These are phyloP conservation scores for Tipula confusa DNA, from an alignment of 2,888 invertebrate species.

Conservation along the genomic window DNA sequence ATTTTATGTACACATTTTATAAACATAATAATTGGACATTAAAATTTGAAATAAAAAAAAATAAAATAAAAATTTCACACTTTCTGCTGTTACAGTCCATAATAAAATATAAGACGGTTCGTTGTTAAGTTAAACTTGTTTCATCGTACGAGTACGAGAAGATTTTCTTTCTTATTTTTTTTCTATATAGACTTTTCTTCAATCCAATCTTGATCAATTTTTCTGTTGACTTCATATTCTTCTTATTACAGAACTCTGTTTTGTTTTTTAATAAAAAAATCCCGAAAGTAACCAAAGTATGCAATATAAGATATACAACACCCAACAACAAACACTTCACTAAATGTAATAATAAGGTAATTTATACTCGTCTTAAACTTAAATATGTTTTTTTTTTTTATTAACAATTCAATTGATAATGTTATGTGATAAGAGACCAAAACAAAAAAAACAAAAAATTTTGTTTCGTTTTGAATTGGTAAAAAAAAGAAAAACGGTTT, in stretches of 20 bases:
- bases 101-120: neutral
- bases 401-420: conserved; percentile 12
- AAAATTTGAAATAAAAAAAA: neutral
- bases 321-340: neutral
- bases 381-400: neutral
- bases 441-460: neutral
- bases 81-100: neutral
- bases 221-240: neutral
- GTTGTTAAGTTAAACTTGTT: conserved; percentile 7
- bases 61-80: conserved; percentile 13
- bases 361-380: conserved; percentile 8
- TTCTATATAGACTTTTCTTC: neutral
- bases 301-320: neutral
- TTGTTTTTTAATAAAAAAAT: neutral
- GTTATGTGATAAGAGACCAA: neutral
- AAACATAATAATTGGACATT: conserved; percentile 25
- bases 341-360: conserved; percentile 12
- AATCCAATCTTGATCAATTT: conserved; percentile 3
- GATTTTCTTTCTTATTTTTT: no score
- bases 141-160: neutral
- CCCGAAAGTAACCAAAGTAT: conserved; percentile 16
- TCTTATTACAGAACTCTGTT: no score
- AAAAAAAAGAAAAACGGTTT: neutral
- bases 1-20: neutral
- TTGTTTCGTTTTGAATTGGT: neutral